A percentile compares a stretch with the other conserved stretches of the same genome.
These are phyloP conservation scores for Nylanderia fulva DNA, from an alignment of 1,140 invertebrate genomes.

Conservation along the genomic window DNA sequence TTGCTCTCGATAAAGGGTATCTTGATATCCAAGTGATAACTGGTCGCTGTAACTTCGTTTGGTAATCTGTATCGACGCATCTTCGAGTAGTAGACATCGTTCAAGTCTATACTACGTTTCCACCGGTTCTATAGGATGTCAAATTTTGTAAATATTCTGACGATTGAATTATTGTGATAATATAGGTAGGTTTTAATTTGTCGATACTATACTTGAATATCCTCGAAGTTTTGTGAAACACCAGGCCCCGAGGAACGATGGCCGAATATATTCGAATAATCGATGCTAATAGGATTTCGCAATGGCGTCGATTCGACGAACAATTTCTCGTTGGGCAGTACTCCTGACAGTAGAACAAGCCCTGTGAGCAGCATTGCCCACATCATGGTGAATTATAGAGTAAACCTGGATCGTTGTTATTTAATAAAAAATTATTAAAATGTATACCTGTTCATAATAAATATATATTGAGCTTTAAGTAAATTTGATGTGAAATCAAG, in stretches of 20 bases:
- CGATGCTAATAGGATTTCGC: no score
- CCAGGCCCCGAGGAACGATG: no score
- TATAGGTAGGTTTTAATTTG: slow-evolving; percentile 5
- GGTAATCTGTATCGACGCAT: slow-evolving; percentile 76
- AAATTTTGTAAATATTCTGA: neutral
- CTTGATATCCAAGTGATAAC: slow-evolving; percentile 88
- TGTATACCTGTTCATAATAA: neutral
- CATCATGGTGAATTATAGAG: slow-evolving; percentile 50
- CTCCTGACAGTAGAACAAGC: slow-evolving; percentile 47
- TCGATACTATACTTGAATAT: slow-evolving; percentile 15
- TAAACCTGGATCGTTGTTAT: slow-evolving; percentile 24
- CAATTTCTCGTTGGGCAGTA: no score
- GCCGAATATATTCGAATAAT: no score
- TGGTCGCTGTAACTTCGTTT: slow-evolving; percentile 86
- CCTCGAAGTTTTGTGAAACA: slow-evolving; percentile 6
- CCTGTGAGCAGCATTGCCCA: slow-evolving; percentile 57
- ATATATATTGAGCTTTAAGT: neutral
- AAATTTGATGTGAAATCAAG: neutral
- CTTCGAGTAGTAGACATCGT: slow-evolving; percentile 75
- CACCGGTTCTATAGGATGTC: slow-evolving; percentile 9
- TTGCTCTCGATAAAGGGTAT: slow-evolving; percentile 86
- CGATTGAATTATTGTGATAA: neutral
- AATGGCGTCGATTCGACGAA: no score
- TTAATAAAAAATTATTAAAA: slow-evolving; percentile 1
- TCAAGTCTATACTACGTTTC: slow-evolving; percentile 78